Evolutionary conservation across 2,797 vertebrate species (phyloP), one percentile per base, ranked within the genome.

Genomic region (Esox masquinongy): DNA sequence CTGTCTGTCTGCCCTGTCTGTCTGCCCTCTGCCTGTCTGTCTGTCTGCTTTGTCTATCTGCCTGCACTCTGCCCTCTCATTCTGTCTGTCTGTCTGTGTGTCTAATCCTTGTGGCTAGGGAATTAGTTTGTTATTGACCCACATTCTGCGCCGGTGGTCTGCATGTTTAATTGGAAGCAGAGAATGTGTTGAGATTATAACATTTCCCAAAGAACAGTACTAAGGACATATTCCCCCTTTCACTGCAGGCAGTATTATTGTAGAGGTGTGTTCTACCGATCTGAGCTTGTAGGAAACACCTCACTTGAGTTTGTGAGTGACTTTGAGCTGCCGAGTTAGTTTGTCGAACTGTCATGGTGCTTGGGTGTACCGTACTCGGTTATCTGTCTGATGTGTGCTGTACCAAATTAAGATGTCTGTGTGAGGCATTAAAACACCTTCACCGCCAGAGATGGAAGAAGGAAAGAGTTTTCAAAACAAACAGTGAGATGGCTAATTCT

Each of bases 401-500:
- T 50, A 61, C 67, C 59, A 67, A 17, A 26, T 47, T 5, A 11
- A 39, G 66, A 64, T 64, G 72, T 73, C 70, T 70, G 11, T 29
- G 5, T 17, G 16, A 34, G 64, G 64, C 31, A 34, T 36, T 66
- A 66, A 31, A 66, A 66, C 64, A 16, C 64, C 26, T 34, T 31
- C 14, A 31, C 63, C 29, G 29, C 63, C 63, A 34, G 16, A 66
- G 29, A 66, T 29, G 29, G 63, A 29, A 66, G 29, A 66, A 12
- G 16, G 24, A 2, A 17, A 63, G 50, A 73, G 75, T 85, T 67
- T 76, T 76, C 70, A 77, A 74, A 79, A 80, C 80, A 86, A 86
- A 79, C 76, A 80, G 50, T 70, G 22, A 74, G 19, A 53, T 50
- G 61, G 19, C 79, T 79, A 70, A 77, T 83, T 68, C 49, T 59